Evolutionary conservation across 2,888 invertebrate genomes (phyloP), one percentile per base, ranked within the genome.

Genomic region (Elmis aenea): DNA sequence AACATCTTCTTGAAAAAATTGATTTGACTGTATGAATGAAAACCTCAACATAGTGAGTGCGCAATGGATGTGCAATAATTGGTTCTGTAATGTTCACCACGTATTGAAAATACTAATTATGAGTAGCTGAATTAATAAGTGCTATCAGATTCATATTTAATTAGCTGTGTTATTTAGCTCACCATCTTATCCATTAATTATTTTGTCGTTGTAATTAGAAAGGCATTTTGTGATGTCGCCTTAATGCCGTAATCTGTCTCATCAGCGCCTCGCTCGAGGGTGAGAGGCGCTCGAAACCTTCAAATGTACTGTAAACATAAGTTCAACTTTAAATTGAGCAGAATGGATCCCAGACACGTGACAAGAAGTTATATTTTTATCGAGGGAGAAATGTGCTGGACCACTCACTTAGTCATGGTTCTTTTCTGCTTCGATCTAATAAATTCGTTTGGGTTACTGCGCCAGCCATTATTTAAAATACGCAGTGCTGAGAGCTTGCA

Each of bases 321-420:
- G 57, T 60, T 54, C 51, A 59, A 59, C 57, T 61, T 61, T 58
- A 60, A 62, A 61, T 60, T 61, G 60, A 59, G 59, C 56, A 57
- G 57, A 61, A 59, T 60, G 52, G 55, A 62, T 60, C 58, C 50
- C 49, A 50, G 55, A 54, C 59, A 58, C 60, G 60, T 59, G 59
- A 59, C 59, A 55, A 60, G 59, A 58, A 60, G 58, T 61, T 62
- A 60, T 61, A 61, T 61, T 61, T 60, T 59, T 57, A 56, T 56
- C 55, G 51, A 40, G 52, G 52, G 54, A 50, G 45, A 51, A 52
- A 46, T 23, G 27, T 32, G 42, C 26, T 30, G 24, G 52, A 41
- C 53, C 49, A 50, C 22, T 14, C 22, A 28, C 20, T 46, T 49
- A 26, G 33, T 50, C 35, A 34, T 26, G 23, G 14, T 29, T 25